Base-by-base conservation (phyloP, 1,140 invertebrate genomes). In the Drosophila parvula region DNA sequence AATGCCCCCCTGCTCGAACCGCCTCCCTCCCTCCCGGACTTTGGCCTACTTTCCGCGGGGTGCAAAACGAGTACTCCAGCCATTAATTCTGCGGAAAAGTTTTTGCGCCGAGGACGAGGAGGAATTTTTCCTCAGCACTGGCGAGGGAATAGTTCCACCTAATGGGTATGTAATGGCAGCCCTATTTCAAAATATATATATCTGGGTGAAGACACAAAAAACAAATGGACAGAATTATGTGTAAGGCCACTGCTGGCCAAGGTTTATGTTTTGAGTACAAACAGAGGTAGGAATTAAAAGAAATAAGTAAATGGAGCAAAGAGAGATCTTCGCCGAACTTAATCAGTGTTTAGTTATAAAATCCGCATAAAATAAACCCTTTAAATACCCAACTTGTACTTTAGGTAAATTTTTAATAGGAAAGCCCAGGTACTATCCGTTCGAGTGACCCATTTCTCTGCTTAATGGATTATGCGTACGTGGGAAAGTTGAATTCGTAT, bases 401-500 rank as follows among this genome's bases (percentile, higher is more conserved):
- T 34, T 14, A 14, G 11, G 3, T 34, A 9, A 3, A 67, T 62
- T 34, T 67, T 58, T 62, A 51, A 51, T 47, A 28, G 12, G 27
- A 11, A 12, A 11, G 16, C 28, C 28, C 8, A 41, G 55, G 40
- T 43, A 60, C 11, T 8, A 16, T 2, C 2, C 6, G 16, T 40
- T 53, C 38, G 36, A 27, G 16, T 8, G 18, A 14, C 18, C 50
- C 11, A 22, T 59, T 63, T 56, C 16, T 11, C 5, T 12, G 18
- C 48, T 65, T 59, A 63, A 68, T 74, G 57, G 64, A 32, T 63
- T 77, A 76, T 51, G 16, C 68, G 34, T 71, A 48, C 61, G 41
- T 70, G 64, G 64, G 34, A 75, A 79, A 78, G 61, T 67, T 67
- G 60, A 55, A 64, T 62, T 59, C 34, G 48, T 63, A 74, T 88